Evolutionary conservation across 2,113 vertebrate genomes (phyloP), one percentile per base, ranked within the genome.

Genomic region (Camarhynchus parvulus): DNA sequence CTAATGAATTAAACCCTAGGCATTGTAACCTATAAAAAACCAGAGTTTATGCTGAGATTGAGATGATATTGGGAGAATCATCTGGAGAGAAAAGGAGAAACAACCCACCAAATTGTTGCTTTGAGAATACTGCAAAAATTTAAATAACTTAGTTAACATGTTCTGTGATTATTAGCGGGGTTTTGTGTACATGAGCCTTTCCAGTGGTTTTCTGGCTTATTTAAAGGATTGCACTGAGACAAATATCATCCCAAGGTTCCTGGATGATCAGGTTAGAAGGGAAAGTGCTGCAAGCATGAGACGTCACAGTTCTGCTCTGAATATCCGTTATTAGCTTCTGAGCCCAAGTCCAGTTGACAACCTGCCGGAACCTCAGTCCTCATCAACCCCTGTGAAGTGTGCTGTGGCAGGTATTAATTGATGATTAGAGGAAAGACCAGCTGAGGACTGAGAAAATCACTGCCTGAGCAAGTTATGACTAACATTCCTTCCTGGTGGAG

Each of bases 221-320:
- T 96, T 92, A 89, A 74, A 61, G 55, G 17, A 49, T 85, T 78
- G 46, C 7, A 41, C 39, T 73, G 41, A 52, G 35, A 58, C 27
- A 89, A 91, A 85, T 83, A 42, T 76, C 74, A 67, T 46, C 35
- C 22, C 46, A 70, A 33, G 13, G 7, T 75, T 95, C 79, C 73
- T 89, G n/a, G 55, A 62, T 83, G 67, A 69, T 87, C 41, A 70
- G n/a, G 44, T 91, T 70, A 42, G 17, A 61, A 33, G 27, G 64
- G 33, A 83, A 59, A 83, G 61, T 41, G 15, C 66, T 96, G 76
- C 83, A 86, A 94, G 68, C 1, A 5, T 42, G 52, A 93, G 37
- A 87, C 62, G 62, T 94, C 85, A 74, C 64, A 80, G 83, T 92
- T 97, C 90, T 94, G 78, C 83, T 95, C 92, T 94, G 86, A 96